phyloP scores from a whole-genome alignment of 2,797 vertebrate species.

The Mus minutoides region DNA sequence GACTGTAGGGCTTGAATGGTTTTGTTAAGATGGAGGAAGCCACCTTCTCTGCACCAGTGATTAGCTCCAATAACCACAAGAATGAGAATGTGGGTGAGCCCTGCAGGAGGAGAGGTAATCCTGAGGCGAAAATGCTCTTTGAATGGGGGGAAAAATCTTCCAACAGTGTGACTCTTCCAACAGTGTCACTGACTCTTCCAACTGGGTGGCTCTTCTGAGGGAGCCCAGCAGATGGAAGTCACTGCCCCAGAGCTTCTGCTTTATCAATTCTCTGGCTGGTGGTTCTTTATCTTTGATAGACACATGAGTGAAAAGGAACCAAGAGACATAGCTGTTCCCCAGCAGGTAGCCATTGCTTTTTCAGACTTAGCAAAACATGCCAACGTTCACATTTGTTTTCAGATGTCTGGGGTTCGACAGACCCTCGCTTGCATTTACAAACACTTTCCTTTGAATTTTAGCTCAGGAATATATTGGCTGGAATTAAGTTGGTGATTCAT shows the following conservation, averaged over 20 bases:
- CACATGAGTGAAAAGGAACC: constrained; percentile 53
- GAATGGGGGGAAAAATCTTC: constrained; percentile 52
- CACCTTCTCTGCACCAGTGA: constrained; percentile 68
- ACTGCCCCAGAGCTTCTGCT: constrained; percentile 70
- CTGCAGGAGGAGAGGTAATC: constrained; percentile 77
- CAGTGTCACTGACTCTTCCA: neutral
- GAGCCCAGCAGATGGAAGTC: constrained; percentile 64
- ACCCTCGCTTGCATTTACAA: constrained; percentile 60
- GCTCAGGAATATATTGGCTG: constrained; percentile 55
- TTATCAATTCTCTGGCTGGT: constrained; percentile 68
- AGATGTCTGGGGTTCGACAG: constrained; percentile 69
- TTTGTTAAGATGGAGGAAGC: constrained; percentile 75
- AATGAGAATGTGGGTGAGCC: constrained; percentile 76
- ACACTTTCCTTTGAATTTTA: constrained; percentile 72
- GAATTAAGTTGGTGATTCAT: constrained; percentile 74
- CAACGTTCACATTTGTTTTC: constrained; percentile 63
- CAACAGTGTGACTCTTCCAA: neutral
- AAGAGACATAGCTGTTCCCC: constrained; percentile 25
- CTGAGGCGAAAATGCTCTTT: constrained; percentile 69
- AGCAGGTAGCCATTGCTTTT: constrained; percentile 27
- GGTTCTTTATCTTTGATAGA: constrained; percentile 68
- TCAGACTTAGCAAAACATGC: constrained; percentile 47
- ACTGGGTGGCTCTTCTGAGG: constrained; percentile 62
- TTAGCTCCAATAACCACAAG: constrained; percentile 72
- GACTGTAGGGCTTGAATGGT: constrained; percentile 73